These are phyloP conservation scores for Drosophila simulans DNA, from an alignment of 1,140 invertebrate species.

Conservation along the genomic window DNA sequence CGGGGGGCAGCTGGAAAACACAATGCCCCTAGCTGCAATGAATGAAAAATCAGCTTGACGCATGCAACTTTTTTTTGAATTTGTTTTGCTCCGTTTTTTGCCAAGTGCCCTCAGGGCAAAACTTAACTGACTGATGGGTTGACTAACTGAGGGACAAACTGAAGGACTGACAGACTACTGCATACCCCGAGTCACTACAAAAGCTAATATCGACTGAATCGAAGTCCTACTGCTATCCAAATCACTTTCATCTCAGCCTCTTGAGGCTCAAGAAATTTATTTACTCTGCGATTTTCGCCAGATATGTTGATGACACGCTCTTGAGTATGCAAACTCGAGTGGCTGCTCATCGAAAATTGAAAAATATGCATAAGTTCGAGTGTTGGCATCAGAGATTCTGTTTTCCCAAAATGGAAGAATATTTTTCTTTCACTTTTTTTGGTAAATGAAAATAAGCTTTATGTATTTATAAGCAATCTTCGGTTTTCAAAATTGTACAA, in stretches of 20 bases:
- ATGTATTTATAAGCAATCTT: no score
- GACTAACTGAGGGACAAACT: slow-evolving; percentile 56
- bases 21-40: slow-evolving; percentile 65
- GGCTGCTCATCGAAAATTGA: slow-evolving; percentile 7
- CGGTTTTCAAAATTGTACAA: no score
- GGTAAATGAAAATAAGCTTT: no score
- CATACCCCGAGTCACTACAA: slow-evolving; percentile 9
- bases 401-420: background rate
- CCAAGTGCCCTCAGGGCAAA: slow-evolving; percentile 53
- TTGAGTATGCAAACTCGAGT: slow-evolving; percentile 31
- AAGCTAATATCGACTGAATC: slow-evolving; percentile 7
- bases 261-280: slow-evolving; percentile 14
- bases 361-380: slow-evolving; percentile 9
- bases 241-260: slow-evolving; percentile 16
- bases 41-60: slow-evolving; percentile 78
- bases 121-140: slow-evolving; percentile 52
- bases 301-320: slow-evolving; percentile 34
- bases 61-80: slow-evolving; percentile 61
- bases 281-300: slow-evolving; percentile 30
- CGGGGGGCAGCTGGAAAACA: slow-evolving; percentile 39
- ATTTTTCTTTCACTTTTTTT: background rate
- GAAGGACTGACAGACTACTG: slow-evolving; percentile 16
- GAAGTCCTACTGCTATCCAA: slow-evolving; percentile 12
- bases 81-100: slow-evolving; percentile 1
- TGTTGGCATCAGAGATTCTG: background rate